Evolutionary conservation across 1,140 invertebrate genomes (phyloP).

Genomic region (Drosophila triauraria): DNA sequence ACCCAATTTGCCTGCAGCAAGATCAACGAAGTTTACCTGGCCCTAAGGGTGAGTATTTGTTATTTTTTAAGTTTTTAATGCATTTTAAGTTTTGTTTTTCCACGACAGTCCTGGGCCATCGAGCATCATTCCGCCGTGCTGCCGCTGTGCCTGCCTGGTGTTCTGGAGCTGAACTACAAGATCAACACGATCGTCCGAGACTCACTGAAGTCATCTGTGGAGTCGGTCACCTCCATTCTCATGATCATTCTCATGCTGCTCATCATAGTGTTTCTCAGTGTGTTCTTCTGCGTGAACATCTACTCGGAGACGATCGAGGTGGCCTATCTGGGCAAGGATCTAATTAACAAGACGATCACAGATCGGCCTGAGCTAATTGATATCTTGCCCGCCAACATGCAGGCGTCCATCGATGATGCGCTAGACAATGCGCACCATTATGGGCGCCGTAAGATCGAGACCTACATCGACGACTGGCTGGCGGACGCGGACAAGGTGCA

Average conservation of each 20-base stretch:
- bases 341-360: constrained; percentile 95
- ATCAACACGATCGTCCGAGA: constrained; percentile 85
- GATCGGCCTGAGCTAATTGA: constrained; percentile 94
- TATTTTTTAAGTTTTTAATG: background rate
- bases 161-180: constrained; percentile 86
- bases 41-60: constrained; percentile 45
- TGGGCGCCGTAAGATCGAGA: constrained; percentile 86
- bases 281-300: constrained; percentile 88
- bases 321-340: constrained; percentile 93
- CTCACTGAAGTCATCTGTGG: constrained; percentile 86
- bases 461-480: constrained; percentile 87
- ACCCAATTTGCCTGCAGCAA: constrained; percentile 67
- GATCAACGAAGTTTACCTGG: constrained; percentile 56
- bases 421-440: constrained; percentile 97
- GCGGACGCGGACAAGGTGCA: constrained; percentile 93
- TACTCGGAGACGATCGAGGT: constrained; percentile 98
- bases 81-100: background rate
- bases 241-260: constrained; percentile 89
- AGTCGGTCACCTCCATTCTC: constrained; percentile 87
- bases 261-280: constrained; percentile 86
- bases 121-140: constrained; percentile 86
- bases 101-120: constrained; percentile 81
- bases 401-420: constrained; percentile 91
- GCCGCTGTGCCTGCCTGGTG: constrained; percentile 87
- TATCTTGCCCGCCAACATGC: constrained; percentile 90